Evolutionary conservation across 2,888 invertebrate genomes (phyloP).

Genomic region (Sesia bembeciformis): DNA sequence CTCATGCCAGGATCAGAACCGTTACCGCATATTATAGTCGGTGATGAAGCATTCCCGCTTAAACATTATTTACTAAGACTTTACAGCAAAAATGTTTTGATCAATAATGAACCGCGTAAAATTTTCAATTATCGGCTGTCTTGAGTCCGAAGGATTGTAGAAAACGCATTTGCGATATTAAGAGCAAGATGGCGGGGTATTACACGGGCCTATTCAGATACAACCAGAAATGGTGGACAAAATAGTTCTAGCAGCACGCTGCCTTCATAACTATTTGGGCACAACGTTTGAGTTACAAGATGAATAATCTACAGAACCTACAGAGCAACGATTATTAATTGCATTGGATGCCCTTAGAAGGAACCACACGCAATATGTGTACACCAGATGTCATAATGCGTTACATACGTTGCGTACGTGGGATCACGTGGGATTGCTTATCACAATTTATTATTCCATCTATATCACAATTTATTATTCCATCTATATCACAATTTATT

Average conservation of each 20-base stretch:
- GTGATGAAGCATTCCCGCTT: slow-evolving; percentile 10
- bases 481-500: no score
- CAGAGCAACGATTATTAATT: no score
- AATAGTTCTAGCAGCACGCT: background rate
- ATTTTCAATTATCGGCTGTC: slow-evolving; percentile 4
- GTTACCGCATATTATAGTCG: slow-evolving; percentile 10
- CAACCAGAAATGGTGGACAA: slow-evolving; percentile 4
- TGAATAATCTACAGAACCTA: background rate
- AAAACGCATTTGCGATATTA: slow-evolving; percentile 11
- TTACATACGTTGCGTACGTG: no score
- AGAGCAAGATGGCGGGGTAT: slow-evolving; percentile 7
- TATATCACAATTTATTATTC: no score
- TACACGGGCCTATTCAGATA: slow-evolving; percentile 7
- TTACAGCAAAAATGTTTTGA: slow-evolving; percentile 1
- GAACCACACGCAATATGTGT: background rate
- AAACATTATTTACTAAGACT: slow-evolving; percentile 7
- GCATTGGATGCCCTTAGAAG: no score
- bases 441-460: no score
- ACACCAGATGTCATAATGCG: no score
- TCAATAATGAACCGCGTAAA: background rate
- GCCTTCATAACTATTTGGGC: background rate
- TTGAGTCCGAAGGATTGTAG: slow-evolving; percentile 6
- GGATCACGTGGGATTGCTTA: no score
- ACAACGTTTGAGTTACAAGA: background rate
- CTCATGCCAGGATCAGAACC: background rate